Evolutionary conservation across 2,113 vertebrate species (phyloP).

Genomic region (Anguilla rostrata): DNA sequence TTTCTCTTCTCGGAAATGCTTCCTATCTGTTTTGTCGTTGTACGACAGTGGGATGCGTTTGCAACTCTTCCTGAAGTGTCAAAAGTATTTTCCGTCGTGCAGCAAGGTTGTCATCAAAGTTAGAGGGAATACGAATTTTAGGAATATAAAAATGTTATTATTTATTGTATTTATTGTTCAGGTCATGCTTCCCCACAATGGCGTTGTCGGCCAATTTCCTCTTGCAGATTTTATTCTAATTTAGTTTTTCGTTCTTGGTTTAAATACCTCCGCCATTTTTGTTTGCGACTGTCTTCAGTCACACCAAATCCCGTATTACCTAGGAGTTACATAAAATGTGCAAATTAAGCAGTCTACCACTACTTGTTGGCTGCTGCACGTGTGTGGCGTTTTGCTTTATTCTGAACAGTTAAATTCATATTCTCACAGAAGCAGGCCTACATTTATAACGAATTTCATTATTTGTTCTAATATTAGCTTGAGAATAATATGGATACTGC

Average conservation of each 20-base stretch:
- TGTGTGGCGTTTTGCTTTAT: neutral
- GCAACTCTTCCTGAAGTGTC: slow-evolving; percentile 39
- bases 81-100: neutral
- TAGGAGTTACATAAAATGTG: neutral
- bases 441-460: neutral
- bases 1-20: slow-evolving; percentile 40
- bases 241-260: slow-evolving; percentile 26
- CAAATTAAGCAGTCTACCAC: neutral
- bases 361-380: neutral
- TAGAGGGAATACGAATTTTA: neutral
- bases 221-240: slow-evolving; percentile 1
- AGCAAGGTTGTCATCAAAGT: slow-evolving; percentile 4
- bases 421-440: neutral
- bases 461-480: neutral
- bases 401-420: neutral
- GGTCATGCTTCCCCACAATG: neutral
- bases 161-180: neutral
- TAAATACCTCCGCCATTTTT: slow-evolving; percentile 32
- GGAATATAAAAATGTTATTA: neutral
- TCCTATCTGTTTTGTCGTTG: slow-evolving; percentile 31
- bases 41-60: slow-evolving; percentile 25
- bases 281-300: neutral
- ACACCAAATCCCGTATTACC: neutral
- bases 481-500: neutral
- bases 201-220: slow-evolving; percentile 11